Evolutionary conservation across 2,888 invertebrate genomes (phyloP), one percentile per base, ranked within the genome.

Genomic region (Boloria euphrosyne): DNA sequence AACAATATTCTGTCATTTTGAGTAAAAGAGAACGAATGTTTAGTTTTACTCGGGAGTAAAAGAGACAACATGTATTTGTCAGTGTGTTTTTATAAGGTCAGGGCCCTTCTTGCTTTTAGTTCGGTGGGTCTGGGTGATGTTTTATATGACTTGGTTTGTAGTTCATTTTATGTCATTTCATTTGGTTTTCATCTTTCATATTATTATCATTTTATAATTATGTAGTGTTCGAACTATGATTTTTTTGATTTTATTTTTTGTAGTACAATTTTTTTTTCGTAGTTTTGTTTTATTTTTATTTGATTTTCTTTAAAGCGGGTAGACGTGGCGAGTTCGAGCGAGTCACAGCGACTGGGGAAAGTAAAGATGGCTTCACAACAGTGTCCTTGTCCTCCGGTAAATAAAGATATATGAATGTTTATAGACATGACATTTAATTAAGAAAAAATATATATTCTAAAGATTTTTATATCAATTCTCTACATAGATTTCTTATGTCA

Each of bases 321-420:
- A 79, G 80, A 58, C 82, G 91, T n/a, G 94, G 94, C 6, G 95
- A 95, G 83, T 95, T 95, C 79, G 95, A 95, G 78, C 94, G 94
- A 58, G 92, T 95, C 0, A 93, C 93, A 0, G 86, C 94, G 1
- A 90, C 93, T 0, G 94, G 93, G n/a, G 95, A 95, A 61, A 89
- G 89, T 76, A 95, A 94, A 77, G 95, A 95, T 71, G 94, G 94
- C 59, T 95, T 94, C 78, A 95, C 95, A 6, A 94, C 95, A 0
- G 93, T 95, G 62, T 94, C 94, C 61, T 90, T 95, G 16, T 94
- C 94, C 55, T 93, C 95, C 72, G 95, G 95, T 78, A 79, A 59
- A 38, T 49, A 44, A 43, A 22, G 65, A 43, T 14, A 59, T 38
- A 38, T 14, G 87, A 38, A 51, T 60, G 22, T 18, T 54, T 5